Percentiles rank a stretch among this genome's conserved stretches.
Conservation (phyloP, 2,888 invertebrate species). For the Choreutis nemorana region DNA sequence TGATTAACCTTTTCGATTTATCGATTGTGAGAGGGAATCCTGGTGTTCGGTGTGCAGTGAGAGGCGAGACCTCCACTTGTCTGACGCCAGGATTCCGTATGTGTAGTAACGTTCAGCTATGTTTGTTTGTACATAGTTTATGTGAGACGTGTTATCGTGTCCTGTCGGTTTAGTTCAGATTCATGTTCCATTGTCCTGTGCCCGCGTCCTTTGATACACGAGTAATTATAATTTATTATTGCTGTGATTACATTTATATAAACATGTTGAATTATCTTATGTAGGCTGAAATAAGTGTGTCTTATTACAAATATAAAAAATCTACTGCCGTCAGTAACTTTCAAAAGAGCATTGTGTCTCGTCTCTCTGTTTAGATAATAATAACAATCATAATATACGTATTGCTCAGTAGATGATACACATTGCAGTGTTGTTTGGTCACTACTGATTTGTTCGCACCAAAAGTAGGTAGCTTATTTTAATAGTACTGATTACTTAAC, state of each 20-base stretch:
- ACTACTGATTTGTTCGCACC: no score
- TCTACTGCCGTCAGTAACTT: conserved; percentile 32
- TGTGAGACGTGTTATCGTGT: conserved; percentile 47
- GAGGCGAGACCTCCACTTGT: neutral
- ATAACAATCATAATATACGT: no score
- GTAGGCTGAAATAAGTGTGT: conserved; percentile 41
- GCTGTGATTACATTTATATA: conserved; percentile 63
- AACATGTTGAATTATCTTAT: conserved; percentile 45
- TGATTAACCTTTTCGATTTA: conserved; percentile 38
- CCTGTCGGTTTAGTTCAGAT: conserved; percentile 43
- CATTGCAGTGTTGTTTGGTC: no score
- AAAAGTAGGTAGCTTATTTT: no score
- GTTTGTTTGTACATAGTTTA: conserved; percentile 50
- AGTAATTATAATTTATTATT: conserved; percentile 54
- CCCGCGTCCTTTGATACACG: conserved; percentile 37
- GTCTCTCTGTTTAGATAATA: conserved; percentile 20
- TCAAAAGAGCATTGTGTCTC: conserved; percentile 19
- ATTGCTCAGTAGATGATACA: no score
- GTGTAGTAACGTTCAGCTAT: neutral
- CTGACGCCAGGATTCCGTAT: no score
- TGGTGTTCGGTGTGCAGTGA: neutral
- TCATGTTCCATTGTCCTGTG: conserved; percentile 45
- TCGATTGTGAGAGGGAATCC: conserved; percentile 13
- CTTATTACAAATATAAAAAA: conserved; percentile 33
- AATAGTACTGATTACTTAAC: no score